Evolutionary conservation across 2,113 vertebrate species (phyloP).

Genomic region (Cephalopholis sonnerati): DNA sequence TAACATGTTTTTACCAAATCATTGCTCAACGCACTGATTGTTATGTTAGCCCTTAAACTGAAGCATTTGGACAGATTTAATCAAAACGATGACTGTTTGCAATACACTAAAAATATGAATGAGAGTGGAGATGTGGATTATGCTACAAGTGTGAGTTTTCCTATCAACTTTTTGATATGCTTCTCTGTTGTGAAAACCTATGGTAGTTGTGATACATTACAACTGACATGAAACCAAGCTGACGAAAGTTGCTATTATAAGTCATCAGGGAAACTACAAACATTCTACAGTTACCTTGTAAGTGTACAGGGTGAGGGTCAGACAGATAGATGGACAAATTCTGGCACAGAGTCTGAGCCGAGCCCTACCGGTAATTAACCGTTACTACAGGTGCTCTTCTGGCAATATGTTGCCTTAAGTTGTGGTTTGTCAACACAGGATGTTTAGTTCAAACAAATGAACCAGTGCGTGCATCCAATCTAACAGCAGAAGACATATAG

Average conservation of each 20-base stretch:
- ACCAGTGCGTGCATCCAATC: conserved; percentile 46
- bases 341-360: not conserved
- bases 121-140: too few relatives aligned
- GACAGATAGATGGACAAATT: not conserved
- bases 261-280: too few relatives aligned
- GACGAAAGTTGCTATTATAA: too few relatives aligned
- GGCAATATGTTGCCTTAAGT: conserved; percentile 26
- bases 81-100: not conserved
- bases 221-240: too few relatives aligned
- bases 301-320: not conserved
- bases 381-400: conserved; percentile 56
- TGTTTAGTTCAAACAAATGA: conserved; percentile 59
- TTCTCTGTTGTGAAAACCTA: not conserved
- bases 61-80: not conserved
- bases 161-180: not conserved
- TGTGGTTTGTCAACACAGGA: conserved; percentile 62
- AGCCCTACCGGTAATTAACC: conserved; percentile 12
- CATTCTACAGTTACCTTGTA: too few relatives aligned
- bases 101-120: too few relatives aligned
- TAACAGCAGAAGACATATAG: conserved; percentile 31
- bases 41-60: not conserved
- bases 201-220: too few relatives aligned
- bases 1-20: not conserved
- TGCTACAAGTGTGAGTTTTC: too few relatives aligned
- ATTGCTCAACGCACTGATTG: not conserved